Conservation (phyloP, 2,797 vertebrate genomes). For the Todus mexicanus region DNA sequence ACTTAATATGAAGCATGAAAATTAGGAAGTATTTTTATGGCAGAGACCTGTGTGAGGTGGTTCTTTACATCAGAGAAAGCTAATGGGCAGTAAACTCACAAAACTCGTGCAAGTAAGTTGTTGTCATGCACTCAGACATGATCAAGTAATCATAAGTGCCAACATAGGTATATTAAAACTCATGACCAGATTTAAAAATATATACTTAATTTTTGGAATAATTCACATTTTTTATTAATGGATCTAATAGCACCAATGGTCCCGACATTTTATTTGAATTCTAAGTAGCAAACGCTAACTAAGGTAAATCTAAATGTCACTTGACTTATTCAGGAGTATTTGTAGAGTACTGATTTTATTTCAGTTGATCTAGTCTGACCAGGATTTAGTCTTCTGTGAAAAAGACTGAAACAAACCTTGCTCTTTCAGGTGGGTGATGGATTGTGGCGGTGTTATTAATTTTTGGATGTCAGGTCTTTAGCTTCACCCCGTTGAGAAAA, state of each 20-base stretch:
- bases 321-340: not conserved
- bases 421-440: not conserved
- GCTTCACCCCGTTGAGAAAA: not conserved
- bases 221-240: not conserved
- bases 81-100: not conserved
- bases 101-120: not conserved
- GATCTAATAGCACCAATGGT: not conserved
- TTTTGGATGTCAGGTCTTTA: not conserved
- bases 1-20: not conserved
- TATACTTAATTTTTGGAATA: not conserved
- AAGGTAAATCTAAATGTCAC: not conserved
- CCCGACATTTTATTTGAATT: not conserved
- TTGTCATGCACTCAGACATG: not conserved
- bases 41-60: not conserved
- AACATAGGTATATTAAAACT: not conserved
- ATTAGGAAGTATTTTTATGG: not conserved
- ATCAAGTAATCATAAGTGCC: not conserved
- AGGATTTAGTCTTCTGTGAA: not conserved
- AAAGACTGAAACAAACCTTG: not conserved
- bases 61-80: not conserved
- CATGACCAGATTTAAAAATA: not conserved
- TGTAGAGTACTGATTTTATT: not conserved
- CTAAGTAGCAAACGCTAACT: not conserved
- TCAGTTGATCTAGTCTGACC: not conserved
- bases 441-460: not conserved